Conservation (phyloP, 2,888 invertebrate genomes). For the Epinotia nisella region DNA sequence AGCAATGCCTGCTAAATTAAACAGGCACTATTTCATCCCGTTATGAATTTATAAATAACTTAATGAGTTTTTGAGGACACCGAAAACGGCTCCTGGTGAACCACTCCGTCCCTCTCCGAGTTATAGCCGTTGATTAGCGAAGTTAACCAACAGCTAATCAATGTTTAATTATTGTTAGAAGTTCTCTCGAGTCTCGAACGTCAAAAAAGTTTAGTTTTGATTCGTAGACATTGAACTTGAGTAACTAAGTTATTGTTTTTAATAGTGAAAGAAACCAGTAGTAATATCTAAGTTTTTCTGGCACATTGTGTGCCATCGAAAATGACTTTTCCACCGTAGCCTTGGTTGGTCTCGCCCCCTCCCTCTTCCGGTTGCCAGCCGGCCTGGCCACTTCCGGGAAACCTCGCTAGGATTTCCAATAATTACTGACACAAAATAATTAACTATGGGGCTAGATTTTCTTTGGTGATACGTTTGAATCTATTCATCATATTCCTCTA, state of each 20-base stretch:
- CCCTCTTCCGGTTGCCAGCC: slow-evolving; percentile 46
- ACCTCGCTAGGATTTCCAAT: slow-evolving; percentile 54
- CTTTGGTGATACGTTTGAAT: slow-evolving; percentile 12
- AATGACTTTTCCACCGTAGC: slow-evolving; percentile 44
- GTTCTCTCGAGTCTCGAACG: neutral
- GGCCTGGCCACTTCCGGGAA: slow-evolving; percentile 54
- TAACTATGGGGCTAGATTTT: slow-evolving; percentile 40
- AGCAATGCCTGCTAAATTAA: neutral
- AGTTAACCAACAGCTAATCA: slow-evolving; percentile 28
- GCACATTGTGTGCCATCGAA: slow-evolving; percentile 11
- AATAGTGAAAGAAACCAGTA: neutral
- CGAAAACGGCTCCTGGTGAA: neutral
- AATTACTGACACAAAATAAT: slow-evolving; percentile 52
- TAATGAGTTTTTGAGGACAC: neutral
- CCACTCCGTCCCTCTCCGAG: neutral
- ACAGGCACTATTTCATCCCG: neutral
- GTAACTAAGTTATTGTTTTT: slow-evolving; percentile 8
- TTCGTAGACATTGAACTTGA: neutral
- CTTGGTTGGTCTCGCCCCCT: slow-evolving; percentile 43
- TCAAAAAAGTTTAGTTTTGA: slow-evolving; percentile 12
- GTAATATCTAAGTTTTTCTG: slow-evolving; percentile 21
- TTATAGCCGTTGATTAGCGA: slow-evolving; percentile 13
- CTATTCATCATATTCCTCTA: neutral
- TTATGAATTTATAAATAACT: neutral
- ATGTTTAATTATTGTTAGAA: slow-evolving; percentile 33